phyloP scores from a whole-genome alignment of 2,888 invertebrate species.

The Anthophora plumipes region DNA sequence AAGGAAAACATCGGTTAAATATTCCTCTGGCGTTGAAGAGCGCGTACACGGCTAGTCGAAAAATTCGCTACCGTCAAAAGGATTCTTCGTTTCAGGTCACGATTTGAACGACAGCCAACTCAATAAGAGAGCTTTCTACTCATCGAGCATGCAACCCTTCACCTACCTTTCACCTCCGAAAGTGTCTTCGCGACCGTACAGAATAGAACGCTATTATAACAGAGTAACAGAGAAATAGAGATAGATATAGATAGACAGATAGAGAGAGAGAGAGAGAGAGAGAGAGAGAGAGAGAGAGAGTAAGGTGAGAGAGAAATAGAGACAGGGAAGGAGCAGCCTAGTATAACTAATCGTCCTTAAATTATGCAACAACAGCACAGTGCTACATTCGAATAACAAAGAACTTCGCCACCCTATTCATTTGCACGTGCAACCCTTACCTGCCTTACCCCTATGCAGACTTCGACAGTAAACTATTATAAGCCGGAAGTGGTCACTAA shows the following conservation, averaged over 20 bases:
- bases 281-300: background rate
- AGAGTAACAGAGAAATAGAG: background rate
- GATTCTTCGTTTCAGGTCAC: conserved; percentile 56
- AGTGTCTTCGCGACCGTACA: conserved; percentile 32
- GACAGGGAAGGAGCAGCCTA: background rate
- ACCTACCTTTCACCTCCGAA: conserved; percentile 64
- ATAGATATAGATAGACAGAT: too few relatives aligned
- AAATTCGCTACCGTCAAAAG: conserved; percentile 35
- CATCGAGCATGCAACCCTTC: conserved; percentile 62
- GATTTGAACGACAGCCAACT: conserved; percentile 56
- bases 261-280: background rate
- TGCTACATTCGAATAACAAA: conserved; percentile 58
- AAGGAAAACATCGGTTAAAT: conserved; percentile 7
- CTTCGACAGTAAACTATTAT: conserved; percentile 72
- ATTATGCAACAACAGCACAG: conserved; percentile 59
- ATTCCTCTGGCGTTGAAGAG: conserved; percentile 17
- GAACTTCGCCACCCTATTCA: conserved; percentile 56
- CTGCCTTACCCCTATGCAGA: conserved; percentile 61
- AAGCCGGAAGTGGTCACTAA: conserved; percentile 73
- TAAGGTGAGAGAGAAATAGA: background rate
- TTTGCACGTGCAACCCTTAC: conserved; percentile 71
- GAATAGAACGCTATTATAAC: conserved; percentile 36
- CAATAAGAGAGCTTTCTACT: conserved; percentile 52
- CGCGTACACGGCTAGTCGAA: background rate
- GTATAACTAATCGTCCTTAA: conserved; percentile 57